These are phyloP conservation scores for Apotomis betuletana DNA, from an alignment of 2,888 invertebrate species.

Conservation along the genomic window DNA sequence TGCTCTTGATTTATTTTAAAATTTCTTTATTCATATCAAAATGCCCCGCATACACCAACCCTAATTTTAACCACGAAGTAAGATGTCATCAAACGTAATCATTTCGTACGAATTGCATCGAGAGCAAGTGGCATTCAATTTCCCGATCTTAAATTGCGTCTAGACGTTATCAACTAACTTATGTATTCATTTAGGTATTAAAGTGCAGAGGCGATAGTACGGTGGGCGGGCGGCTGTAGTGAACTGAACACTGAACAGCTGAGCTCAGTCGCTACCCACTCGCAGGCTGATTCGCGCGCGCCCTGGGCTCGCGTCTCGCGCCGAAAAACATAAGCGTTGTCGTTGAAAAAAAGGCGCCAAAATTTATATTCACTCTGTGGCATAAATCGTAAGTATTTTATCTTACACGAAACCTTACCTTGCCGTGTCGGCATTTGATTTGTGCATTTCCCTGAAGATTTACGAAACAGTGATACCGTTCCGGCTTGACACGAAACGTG, in stretches of 20 bases:
- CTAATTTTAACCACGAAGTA: background rate
- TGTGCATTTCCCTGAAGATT: slow-evolving; percentile 21
- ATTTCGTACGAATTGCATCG: slow-evolving; percentile 14
- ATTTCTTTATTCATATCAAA: too few species aligned
- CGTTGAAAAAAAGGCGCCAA: slow-evolving; percentile 38
- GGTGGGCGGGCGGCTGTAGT: slow-evolving; percentile 41
- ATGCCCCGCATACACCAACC: too few species aligned
- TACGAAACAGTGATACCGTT: slow-evolving; percentile 35
- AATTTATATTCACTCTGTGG: slow-evolving; percentile 27
- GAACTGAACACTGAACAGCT: slow-evolving; percentile 26
- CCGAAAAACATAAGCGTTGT: slow-evolving; percentile 32
- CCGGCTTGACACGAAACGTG: slow-evolving; percentile 28
- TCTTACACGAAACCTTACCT: background rate
- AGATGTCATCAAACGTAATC: background rate
- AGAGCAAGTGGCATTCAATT: slow-evolving; percentile 36
- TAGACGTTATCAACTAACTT: slow-evolving; percentile 39
- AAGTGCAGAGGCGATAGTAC: slow-evolving; percentile 36
- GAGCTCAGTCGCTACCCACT: slow-evolving; percentile 36
- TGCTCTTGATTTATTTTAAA: too few species aligned
- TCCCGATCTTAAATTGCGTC: slow-evolving; percentile 37
- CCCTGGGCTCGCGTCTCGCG: slow-evolving; percentile 23
- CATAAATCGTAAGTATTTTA: slow-evolving; percentile 33
- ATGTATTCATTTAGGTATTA: slow-evolving; percentile 34
- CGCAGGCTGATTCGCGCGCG: slow-evolving; percentile 40
- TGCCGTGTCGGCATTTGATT: slow-evolving; percentile 3